These are phyloP conservation scores for Theonella swinhoei DNA, from an alignment of 37 sponge, comb jelly and placozoan species.

Conservation along the genomic window DNA sequence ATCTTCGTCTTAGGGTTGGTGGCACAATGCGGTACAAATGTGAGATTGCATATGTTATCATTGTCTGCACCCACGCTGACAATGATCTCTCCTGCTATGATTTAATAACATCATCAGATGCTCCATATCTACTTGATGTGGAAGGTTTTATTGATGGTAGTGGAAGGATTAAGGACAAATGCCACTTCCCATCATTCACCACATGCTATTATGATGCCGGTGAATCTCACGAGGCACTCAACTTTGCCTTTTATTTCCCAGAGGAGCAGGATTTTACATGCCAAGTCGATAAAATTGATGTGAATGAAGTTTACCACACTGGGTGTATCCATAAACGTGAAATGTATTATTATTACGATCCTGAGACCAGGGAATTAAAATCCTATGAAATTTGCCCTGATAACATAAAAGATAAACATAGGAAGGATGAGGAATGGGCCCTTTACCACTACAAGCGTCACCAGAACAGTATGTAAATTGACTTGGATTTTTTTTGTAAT, in stretches of 20 bases:
- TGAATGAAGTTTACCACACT: neutral
- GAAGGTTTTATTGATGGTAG: neutral
- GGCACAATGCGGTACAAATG: neutral
- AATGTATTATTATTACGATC: no score
- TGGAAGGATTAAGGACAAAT: neutral
- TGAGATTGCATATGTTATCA: neutral
- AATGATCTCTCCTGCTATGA: neutral
- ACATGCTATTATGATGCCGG: neutral
- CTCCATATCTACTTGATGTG: neutral
- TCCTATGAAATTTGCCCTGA: no score
- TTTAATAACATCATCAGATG: neutral
- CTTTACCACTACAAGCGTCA: no score
- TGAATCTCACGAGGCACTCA: neutral
- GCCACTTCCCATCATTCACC: neutral
- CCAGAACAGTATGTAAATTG: no score
- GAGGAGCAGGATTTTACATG: neutral
- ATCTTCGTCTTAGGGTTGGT: neutral
- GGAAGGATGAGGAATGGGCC: no score
- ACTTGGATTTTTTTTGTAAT: no score
- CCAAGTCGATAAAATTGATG: neutral
- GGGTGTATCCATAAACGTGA: neutral
- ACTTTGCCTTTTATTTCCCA: neutral
- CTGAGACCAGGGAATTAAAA: no score
- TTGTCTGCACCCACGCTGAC: neutral
- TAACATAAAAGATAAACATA: no score